phyloP scores from a whole-genome alignment of 2,113 vertebrate genomes.

The Pteropus alecto region DNA sequence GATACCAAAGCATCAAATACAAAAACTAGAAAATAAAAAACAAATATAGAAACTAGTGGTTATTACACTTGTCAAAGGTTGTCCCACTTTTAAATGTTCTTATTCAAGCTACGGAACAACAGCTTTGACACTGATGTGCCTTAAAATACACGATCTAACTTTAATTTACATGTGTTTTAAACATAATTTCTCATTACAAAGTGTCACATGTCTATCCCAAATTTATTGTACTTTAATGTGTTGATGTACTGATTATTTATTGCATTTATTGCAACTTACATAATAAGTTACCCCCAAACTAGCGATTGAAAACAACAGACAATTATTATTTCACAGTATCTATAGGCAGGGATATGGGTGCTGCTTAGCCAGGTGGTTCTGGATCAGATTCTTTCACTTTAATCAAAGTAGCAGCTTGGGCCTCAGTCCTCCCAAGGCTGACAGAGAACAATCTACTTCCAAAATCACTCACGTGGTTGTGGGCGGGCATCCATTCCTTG shows the following conservation, averaged over 20 bases:
- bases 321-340: background rate
- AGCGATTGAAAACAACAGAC: background rate
- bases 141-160: background rate
- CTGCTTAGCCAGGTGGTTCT: background rate
- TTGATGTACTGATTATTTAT: background rate
- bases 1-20: background rate
- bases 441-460: background rate
- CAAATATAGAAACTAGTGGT: background rate
- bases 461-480: background rate
- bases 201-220: background rate
- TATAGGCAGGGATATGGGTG: background rate
- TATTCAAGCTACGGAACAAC: background rate
- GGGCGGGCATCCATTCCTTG: background rate
- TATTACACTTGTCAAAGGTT: background rate
- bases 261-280: background rate
- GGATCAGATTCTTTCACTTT: too few relatives aligned
- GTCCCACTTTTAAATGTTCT: background rate
- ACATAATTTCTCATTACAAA: background rate
- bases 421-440: background rate
- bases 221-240: background rate
- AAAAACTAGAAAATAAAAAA: background rate
- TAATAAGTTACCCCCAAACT: background rate
- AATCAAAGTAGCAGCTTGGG: background rate
- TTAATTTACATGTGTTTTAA: background rate
- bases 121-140: background rate